Evolutionary conservation across 1,140 invertebrate genomes (phyloP).

Genomic region (Macrobrachium rosenbergii): DNA sequence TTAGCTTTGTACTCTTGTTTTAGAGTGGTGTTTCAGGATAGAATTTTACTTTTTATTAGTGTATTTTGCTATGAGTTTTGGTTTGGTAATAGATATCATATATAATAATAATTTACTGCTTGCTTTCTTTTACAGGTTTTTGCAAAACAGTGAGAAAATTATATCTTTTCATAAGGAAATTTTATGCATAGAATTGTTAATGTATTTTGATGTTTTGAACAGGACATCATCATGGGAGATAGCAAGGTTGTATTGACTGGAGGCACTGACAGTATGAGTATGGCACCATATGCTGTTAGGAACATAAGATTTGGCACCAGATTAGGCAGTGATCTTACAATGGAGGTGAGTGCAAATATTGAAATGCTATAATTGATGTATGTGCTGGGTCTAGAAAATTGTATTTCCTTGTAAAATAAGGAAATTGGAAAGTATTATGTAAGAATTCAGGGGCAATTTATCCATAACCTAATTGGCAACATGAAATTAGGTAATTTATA

Average conservation of each 20-base stretch:
- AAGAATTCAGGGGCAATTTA: not conserved
- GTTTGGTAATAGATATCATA: too few species aligned
- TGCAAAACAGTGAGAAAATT: too few species aligned
- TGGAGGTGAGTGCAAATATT: conserved; percentile 41
- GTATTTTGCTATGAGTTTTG: too few species aligned
- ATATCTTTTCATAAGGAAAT: too few species aligned
- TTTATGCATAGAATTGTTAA: not conserved
- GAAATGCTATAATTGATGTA: not conserved
- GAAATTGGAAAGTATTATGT: not conserved
- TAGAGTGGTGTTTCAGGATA: too few species aligned
- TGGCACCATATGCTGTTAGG: conserved; percentile 90
- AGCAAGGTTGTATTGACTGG: conserved; percentile 91
- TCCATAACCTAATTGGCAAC: too few species aligned
- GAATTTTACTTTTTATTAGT: too few species aligned
- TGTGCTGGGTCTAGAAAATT: not conserved
- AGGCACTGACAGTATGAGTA: conserved; percentile 96
- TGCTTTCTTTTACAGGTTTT: too few species aligned
- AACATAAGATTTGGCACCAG: conserved; percentile 92
- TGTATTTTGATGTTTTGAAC: conserved; percentile 46
- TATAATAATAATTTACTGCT: too few species aligned
- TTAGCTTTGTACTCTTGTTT: too few species aligned
- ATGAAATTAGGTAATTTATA: too few species aligned
- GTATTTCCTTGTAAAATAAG: not conserved
- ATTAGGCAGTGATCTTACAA: conserved; percentile 80
- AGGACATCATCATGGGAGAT: conserved; percentile 91